These are phyloP conservation scores for Biston stratarius DNA, from an alignment of 2,888 invertebrate species.

Conservation along the genomic window DNA sequence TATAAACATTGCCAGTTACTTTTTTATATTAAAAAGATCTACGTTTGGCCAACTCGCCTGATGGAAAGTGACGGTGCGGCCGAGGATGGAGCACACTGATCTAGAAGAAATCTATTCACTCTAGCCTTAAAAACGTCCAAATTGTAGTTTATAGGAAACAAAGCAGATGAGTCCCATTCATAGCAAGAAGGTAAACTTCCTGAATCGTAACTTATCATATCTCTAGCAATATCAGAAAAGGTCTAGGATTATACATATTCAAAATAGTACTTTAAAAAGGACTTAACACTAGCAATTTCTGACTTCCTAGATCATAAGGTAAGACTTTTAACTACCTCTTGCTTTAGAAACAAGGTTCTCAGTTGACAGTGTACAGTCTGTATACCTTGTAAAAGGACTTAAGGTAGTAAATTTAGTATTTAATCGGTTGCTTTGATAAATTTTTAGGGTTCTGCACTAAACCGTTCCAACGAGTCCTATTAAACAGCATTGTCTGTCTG, in stretches of 20 bases:
- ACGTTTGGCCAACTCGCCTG: too few relatives aligned
- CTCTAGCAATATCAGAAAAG: background rate
- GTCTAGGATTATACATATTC: background rate
- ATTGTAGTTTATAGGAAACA: too few relatives aligned
- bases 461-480: background rate
- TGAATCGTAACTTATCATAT: slow-evolving; percentile 1
- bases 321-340: slow-evolving; percentile 11
- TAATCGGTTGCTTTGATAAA: slow-evolving; percentile 8
- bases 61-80: too few relatives aligned
- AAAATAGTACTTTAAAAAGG: slow-evolving; percentile 16
- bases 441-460: slow-evolving; percentile 3
- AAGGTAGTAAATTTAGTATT: slow-evolving; percentile 14
- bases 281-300: background rate
- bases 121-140: too few relatives aligned
- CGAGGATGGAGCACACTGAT: too few relatives aligned
- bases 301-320: slow-evolving; percentile 21
- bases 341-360: slow-evolving; percentile 2
- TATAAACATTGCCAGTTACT: too few relatives aligned
- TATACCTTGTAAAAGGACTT: slow-evolving; percentile 4
- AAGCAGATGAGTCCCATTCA: too few relatives aligned
- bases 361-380: slow-evolving; percentile 3
- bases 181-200: background rate
- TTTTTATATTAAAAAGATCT: too few relatives aligned
- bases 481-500: too few relatives aligned
- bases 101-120: too few relatives aligned